phyloP scores from a whole-genome alignment of 1,140 invertebrate species.

The Ylistrum balloti region DNA sequence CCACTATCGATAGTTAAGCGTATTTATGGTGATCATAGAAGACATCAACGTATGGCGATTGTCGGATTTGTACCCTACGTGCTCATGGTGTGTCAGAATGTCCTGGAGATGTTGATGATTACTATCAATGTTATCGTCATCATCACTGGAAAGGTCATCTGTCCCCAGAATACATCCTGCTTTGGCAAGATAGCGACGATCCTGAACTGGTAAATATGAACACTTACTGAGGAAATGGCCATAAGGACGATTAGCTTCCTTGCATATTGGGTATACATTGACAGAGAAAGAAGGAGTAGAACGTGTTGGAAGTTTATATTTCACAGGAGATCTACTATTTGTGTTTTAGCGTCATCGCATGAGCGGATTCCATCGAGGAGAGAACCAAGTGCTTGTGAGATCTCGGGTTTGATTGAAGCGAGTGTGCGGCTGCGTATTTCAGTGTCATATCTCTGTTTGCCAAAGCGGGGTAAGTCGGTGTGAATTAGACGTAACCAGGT shows the following conservation, averaged over 20 bases:
- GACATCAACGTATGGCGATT: constrained; percentile 49
- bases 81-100: too few species aligned
- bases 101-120: constrained; percentile 12
- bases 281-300: not conserved
- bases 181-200: constrained; percentile 41
- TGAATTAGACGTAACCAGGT: constrained; percentile 59
- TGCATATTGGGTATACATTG: constrained; percentile 57
- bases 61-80: not conserved
- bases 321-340: not conserved
- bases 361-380: not conserved
- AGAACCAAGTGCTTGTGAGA: not conserved
- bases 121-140: not conserved
- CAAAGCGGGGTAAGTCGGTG: constrained; percentile 53
- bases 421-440: constrained; percentile 52
- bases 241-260: constrained; percentile 44
- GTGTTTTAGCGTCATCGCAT: not conserved
- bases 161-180: not conserved
- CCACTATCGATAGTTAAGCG: constrained; percentile 48
- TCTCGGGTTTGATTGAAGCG: constrained; percentile 54
- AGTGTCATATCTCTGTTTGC: constrained; percentile 63
- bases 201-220: constrained; percentile 51
- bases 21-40: not conserved
- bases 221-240: constrained; percentile 61
- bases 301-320: not conserved
- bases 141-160: not conserved